Evolutionary conservation across 1,140 invertebrate species (phyloP), one percentile per base, ranked within the genome.

Genomic region (Drosophila pruinosa): DNA sequence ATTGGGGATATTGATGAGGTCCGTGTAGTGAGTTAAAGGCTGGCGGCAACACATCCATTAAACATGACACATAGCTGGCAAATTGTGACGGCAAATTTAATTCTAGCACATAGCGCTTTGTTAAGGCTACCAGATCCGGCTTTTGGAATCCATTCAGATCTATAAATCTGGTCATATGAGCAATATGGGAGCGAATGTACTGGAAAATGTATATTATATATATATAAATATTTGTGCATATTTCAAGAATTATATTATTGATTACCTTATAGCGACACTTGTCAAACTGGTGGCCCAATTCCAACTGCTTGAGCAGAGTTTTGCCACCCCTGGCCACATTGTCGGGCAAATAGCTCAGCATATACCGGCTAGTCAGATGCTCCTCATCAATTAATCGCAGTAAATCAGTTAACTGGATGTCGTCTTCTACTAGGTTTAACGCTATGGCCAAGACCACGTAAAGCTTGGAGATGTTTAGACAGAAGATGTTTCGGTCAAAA

Each of bases 391-490:
- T 92, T 73, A 93, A 93, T 69, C 94, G 92, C 24, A 95, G 31
- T 50, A 95, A 79, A 85, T 95, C 94, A n/a, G n/a, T n/a, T n/a
- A n/a, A n/a, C n/a, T 94, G 93, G 10, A 94, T 93, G 22, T 92
- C 89, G 24, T 93, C 92, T 64, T 93, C 90, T 19, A 92, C 89
- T 41, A 94, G 92, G 52, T 93, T 92, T 7, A 95, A 75, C 12
- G 92, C 94, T 43, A 95, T 83, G 92, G 41, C 72, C 93, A 92
- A n/a, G 75, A 91, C 78, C n/a, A 72, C 45, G 58, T 74, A 91
- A 0, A 91, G 34, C 41, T 89, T 80, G 17, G 52, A 61, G 1
- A 82, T 38, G 17, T 69, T 89, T 6, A 91, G 38, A 7, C 38
- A 41, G 22, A 69, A 82, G 1, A 86, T 81, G 15, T 82, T 22